Base-by-base conservation (phyloP, 2,113 vertebrate genomes). In the Nycticorax nycticorax region DNA sequence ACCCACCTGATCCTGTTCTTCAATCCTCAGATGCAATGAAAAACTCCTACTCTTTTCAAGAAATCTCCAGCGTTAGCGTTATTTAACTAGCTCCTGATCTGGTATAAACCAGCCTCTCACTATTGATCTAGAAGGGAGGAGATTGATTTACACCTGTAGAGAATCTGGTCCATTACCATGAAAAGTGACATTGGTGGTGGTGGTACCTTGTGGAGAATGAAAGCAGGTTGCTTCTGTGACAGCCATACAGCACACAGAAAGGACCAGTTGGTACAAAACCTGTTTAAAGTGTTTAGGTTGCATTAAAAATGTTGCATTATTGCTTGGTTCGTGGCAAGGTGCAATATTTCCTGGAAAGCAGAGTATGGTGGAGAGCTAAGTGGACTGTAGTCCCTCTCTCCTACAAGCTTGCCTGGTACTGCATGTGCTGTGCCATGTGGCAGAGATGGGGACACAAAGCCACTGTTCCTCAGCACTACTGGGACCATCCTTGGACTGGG, bases 331-430 rank as follows among this genome's bases (percentile, higher is more conserved):
- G 0, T 47, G 52, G 81, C 12, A 37, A 30, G 64, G 5, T 57
- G 22, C 15, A 11, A 0, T 32, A 20, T 75, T 78, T 53, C 60
- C 26, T 1, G 2, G 88, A 52, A 78, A 67, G 60, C 14, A 39
- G 68, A 24, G 62, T 0, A 1, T 13, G 43, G 22, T 32, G 71
- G 28, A 18, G 43, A 79, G 32, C 23, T 33, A 30, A 39, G 32
- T 1, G 13, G 8, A 1, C 17, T 26, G 15, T 0, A 4, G 14
- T 9, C 10, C 8, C 21, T 39, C 24, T 53, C 16, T 30, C 24
- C 53, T 22, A 9, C 0, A 4, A 74, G 3, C 18, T 57, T 82
- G 20, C 22, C 52, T 12, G 24, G 11, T 41, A 3, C 14, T 32
- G n/a, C 18, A 1, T 19, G 20, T 47, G 33, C 32, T 74, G 60